phyloP scores from a whole-genome alignment of 2,113 vertebrate species.

The Lepisosteus osseus region DNA sequence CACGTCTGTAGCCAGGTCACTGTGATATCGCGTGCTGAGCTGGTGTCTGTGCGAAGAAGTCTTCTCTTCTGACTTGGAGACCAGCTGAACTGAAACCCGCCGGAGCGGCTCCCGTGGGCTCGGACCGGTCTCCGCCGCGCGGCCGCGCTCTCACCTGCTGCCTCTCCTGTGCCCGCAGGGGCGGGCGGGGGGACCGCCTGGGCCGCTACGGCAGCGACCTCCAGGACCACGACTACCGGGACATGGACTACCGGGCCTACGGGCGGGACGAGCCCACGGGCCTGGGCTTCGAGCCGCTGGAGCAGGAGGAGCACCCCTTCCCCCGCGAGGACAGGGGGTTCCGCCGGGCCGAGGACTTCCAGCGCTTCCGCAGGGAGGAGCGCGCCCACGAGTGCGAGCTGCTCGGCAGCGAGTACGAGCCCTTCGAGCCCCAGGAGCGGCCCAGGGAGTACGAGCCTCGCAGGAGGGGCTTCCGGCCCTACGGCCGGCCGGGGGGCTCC shows the following conservation, averaged over 20 bases:
- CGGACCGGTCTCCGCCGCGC: too few relatives aligned
- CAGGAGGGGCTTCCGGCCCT: constrained; percentile 47
- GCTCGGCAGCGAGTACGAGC: background rate
- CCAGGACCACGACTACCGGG: constrained; percentile 77
- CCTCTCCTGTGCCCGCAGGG: constrained; percentile 43
- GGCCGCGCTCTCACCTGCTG: too few relatives aligned
- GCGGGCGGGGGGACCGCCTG: constrained; percentile 77
- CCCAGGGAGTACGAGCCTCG: constrained; percentile 29
- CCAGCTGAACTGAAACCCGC: too few relatives aligned
- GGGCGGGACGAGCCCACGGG: constrained; percentile 55
- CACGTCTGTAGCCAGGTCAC: too few relatives aligned
- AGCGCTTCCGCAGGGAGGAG: constrained; percentile 24
- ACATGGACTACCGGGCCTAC: constrained; percentile 78
- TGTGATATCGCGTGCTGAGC: too few relatives aligned
- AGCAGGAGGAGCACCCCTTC: constrained; percentile 48
- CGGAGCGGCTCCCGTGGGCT: too few relatives aligned
- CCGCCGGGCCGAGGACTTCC: constrained; percentile 35
- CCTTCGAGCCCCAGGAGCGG: constrained; percentile 16
- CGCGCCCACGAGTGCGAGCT: background rate
- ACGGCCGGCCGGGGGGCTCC: constrained; percentile 27
- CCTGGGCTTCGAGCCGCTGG: constrained; percentile 47
- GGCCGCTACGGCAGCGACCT: constrained; percentile 74
- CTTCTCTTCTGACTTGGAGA: too few relatives aligned
- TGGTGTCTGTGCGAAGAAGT: too few relatives aligned
- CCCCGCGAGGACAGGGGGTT: constrained; percentile 33